A percentile compares a stretch with the other conserved stretches of the same genome.
phyloP scores from a whole-genome alignment of 2,888 invertebrate genomes.

The Ornithoptera alexandrae region DNA sequence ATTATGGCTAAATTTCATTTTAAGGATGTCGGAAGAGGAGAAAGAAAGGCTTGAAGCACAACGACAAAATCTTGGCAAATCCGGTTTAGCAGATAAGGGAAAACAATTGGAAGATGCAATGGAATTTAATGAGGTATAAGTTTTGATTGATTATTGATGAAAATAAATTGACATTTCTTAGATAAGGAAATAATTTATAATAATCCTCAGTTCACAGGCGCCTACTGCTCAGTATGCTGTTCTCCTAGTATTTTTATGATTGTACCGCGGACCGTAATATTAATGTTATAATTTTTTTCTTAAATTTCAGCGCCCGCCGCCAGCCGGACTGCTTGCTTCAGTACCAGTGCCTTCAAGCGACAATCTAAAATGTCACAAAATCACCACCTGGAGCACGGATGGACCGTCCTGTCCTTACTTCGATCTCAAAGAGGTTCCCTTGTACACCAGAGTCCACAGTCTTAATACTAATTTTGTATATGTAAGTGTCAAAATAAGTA shows the following conservation, averaged over 20 bases:
- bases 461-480: conserved; percentile 91
- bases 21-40: conserved; percentile 85
- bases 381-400: conserved; percentile 67
- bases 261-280: too few species aligned
- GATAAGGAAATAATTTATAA: too few species aligned
- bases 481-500: conserved; percentile 74
- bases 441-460: conserved; percentile 88
- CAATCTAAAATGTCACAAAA: conserved; percentile 84
- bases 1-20: too few species aligned
- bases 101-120: conserved; percentile 84
- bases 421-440: conserved; percentile 82
- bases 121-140: conserved; percentile 84
- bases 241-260: too few species aligned
- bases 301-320: conserved; percentile 82
- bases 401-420: conserved; percentile 71
- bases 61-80: conserved; percentile 81
- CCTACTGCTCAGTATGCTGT: too few species aligned
- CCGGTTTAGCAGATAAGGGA: conserved; percentile 84
- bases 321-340: conserved; percentile 84
- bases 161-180: too few species aligned
- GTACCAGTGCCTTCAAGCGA: conserved; percentile 88
- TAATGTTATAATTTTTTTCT: not conserved
- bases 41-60: conserved; percentile 85
- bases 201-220: too few species aligned
- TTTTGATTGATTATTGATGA: not conserved